Evolutionary conservation across 2,797 vertebrate species (phyloP), one percentile per base, ranked within the genome.

Genomic region (Platyrinchus mystaceus): DNA sequence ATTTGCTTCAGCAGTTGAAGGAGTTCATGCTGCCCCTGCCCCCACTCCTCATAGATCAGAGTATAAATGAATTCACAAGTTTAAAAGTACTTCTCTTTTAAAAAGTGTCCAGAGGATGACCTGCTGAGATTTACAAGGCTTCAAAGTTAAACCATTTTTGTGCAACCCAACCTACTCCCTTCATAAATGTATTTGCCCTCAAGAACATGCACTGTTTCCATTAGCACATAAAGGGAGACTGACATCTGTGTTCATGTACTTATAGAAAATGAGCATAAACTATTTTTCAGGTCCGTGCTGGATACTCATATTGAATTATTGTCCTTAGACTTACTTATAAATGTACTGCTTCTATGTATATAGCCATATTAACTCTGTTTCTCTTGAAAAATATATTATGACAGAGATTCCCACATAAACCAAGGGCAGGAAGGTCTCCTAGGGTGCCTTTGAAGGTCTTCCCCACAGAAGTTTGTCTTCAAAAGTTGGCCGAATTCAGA

Each of bases 391-490:
- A 79, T 47, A 17, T 17, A 30, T 66, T 67, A 28, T 37, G 50
- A 84, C 32, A 84, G 27, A 52, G 60, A 89, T 66, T 39, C 47
- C 47, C 39, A 26, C 59, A 76, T 82, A 75, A 84, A 30, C 37
- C 32, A 34, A 1, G 7, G 52, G 24, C 67, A 84, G 55, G 84
- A 85, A 90, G 30, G 74, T 93, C 60, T 95, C 86, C 66, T 47
- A 62, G n/a, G 22, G 86, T 56, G 66, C 39, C 62, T 95, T 92
- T 93, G 80, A 96, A 87, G 73, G 66, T 28, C 59, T 89, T 87
- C 74, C 47, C 39, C 41, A 44, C 34, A 60, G 55, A 85, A 77
- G 39, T 62, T 91, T 84, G 47, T 76, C 70, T 90, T 94, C 90
- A 95, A 91, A 84, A 36, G 26, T 78, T 89, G 46, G 64, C 66